Conservation (phyloP, 2,113 vertebrate genomes). For the Salvelinus fontinalis region DNA sequence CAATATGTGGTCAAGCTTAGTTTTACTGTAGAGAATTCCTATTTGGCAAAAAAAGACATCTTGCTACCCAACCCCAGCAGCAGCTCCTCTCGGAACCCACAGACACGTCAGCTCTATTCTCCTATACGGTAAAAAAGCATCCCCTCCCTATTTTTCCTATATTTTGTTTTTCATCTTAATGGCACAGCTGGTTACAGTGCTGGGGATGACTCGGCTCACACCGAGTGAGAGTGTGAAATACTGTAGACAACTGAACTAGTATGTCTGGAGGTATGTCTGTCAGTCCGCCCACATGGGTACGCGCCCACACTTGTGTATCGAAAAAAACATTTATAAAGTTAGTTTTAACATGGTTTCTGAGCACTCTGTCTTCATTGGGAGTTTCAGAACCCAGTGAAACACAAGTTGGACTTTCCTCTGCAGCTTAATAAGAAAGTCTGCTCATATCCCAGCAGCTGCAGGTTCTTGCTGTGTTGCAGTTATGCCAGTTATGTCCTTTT, state of each 20-base stretch:
- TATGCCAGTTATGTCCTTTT: slow-evolving; percentile 34
- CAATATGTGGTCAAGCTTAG: too few relatives aligned
- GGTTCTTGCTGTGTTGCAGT: slow-evolving; percentile 11
- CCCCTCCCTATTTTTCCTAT: slow-evolving; percentile 25
- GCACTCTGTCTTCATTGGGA: not conserved
- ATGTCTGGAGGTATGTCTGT: not conserved
- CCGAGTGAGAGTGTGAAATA: too few relatives aligned
- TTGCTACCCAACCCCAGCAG: not conserved
- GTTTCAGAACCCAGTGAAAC: not conserved
- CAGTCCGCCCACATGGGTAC: not conserved
- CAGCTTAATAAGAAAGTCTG: too few relatives aligned
- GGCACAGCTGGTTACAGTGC: not conserved
- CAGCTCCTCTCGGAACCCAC: slow-evolving; percentile 6
- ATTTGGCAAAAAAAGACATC: too few relatives aligned
- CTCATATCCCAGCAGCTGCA: not conserved
- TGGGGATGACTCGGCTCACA: not conserved
- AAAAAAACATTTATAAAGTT: not conserved
- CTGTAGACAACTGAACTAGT: not conserved
- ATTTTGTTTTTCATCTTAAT: slow-evolving; percentile 20
- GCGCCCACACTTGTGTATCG: not conserved
- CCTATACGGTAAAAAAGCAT: slow-evolving; percentile 22
- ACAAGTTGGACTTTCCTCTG: too few relatives aligned
- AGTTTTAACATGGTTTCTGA: not conserved
- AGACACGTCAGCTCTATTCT: slow-evolving; percentile 18
- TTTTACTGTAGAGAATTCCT: too few relatives aligned